A percentile compares a stretch with the other conserved stretches of the same genome.
phyloP scores from a whole-genome alignment of 2,797 vertebrate species.

The Phaenicophaeus curvirostris region DNA sequence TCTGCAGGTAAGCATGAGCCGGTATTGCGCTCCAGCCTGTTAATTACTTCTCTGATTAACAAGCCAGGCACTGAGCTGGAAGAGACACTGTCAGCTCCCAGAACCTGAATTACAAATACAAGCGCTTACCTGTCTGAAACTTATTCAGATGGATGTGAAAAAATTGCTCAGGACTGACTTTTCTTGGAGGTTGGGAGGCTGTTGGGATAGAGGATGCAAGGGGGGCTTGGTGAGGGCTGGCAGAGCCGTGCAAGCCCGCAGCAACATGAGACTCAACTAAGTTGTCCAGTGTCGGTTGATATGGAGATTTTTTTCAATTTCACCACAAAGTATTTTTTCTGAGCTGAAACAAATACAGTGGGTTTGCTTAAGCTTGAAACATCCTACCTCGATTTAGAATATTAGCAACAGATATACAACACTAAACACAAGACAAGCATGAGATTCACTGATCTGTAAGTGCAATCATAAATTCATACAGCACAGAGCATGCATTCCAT shows the following conservation, averaged over 20 bases:
- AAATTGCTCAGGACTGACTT: neutral
- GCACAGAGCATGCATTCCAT: too few species aligned
- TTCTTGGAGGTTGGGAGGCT: neutral
- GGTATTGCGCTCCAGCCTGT: neutral
- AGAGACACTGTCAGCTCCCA: neutral
- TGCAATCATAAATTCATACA: neutral
- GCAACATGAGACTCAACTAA: neutral
- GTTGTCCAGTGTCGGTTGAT: neutral
- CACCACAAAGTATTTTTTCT: neutral
- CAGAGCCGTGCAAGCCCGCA: too few species aligned
- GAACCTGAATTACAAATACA: neutral
- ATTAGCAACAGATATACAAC: neutral
- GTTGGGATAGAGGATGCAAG: neutral
- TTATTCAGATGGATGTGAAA: neutral
- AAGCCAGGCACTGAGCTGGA: neutral
- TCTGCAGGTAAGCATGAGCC: neutral
- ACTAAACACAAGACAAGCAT: neutral
- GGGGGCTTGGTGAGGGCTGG: neutral
- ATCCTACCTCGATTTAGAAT: neutral
- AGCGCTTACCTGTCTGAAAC: neutral
- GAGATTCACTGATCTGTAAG: neutral
- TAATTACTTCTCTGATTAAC: constrained; percentile 5
- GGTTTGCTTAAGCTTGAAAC: neutral
- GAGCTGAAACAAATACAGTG: neutral
- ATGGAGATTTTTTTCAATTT: neutral